Base-by-base conservation (phyloP, 1,140 invertebrate species). In the Bombus huntii region DNA sequence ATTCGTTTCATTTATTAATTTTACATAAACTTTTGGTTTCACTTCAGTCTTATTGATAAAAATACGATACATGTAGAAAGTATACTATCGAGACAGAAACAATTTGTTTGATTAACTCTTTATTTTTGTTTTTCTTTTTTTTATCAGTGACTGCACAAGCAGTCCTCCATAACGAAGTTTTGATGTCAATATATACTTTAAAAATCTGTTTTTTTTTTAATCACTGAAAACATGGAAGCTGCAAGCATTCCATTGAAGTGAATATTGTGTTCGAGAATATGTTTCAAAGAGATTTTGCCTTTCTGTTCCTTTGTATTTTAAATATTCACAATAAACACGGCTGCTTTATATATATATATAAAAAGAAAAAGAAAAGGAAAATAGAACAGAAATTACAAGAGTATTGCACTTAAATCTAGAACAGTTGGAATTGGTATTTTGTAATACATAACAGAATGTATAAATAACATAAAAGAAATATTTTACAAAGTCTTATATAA, bases 41-140 rank as follows among this genome's bases (percentile, higher is more conserved):
- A 68, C 79, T 88, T 90, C 89, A 90, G 89, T 90, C 89, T 90
- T 90, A 78, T 85, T 80, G 82, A 89, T 79, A 87, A 76, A 89
- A 83, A 65, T 66, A 86, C n/a, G 53, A 79, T 80, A 80, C 73
- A 89, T 62, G 57, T 75, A 87, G 87, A 77, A 85, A 89, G 86
- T 78, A 89, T 76, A 75, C 65, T 90, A 89, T 47, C n/a, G 39
- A 82, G 80, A 87, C 77, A 85, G 44, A 90, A 89, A 82, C 72
- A 47, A 78, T 89, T 71, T 66, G n/a, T 25, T 81, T 76, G 68
- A 57, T 87, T 89, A 83, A 77, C 72, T 89, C 62, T 87, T 80
- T 79, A 87, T 84, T 84, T 44, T 70, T 88, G 71, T 34, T 83
- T 84, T 37, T 13, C 39, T 88, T n/a, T 59, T 62, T 59, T 59